A percentile compares a stretch with the other conserved stretches of the same genome.
Conservation (phyloP, 2,113 vertebrate genomes). For the Oophaga pumilio region DNA sequence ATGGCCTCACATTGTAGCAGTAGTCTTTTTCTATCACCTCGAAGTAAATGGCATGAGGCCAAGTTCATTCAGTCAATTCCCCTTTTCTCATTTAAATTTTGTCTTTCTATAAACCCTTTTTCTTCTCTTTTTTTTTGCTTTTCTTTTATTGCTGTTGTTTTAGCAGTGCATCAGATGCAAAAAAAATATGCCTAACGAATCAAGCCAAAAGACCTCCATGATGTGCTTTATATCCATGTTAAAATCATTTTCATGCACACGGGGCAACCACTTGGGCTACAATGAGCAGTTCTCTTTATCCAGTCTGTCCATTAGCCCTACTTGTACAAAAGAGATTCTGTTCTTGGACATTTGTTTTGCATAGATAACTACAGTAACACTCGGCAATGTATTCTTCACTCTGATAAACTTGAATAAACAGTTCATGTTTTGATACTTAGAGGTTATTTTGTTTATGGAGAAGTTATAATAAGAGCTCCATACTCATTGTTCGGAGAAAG, state of each 20-base stretch:
- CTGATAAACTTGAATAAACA: neutral
- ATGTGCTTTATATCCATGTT: slow-evolving; percentile 7
- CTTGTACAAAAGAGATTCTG: slow-evolving; percentile 10
- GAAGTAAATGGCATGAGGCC: slow-evolving; percentile 17
- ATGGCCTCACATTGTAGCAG: slow-evolving; percentile 15
- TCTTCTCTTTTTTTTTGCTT: slow-evolving; percentile 8
- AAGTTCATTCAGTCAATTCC: slow-evolving; percentile 21
- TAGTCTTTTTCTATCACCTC: slow-evolving; percentile 18
- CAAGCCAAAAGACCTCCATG: slow-evolving; percentile 14
- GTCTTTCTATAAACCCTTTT: neutral
- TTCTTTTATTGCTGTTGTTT: neutral
- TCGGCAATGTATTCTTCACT: neutral
- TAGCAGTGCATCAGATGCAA: slow-evolving; percentile 20
- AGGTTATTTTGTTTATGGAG: neutral
- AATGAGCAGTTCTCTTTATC: neutral
- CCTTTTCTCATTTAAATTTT: slow-evolving; percentile 21
- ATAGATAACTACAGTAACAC: slow-evolving; percentile 18
- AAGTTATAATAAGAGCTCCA: neutral
- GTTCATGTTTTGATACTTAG: neutral
- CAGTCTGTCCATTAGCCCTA: neutral
- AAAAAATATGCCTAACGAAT: slow-evolving; percentile 25
- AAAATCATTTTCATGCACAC: slow-evolving; percentile 9
- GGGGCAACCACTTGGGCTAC: slow-evolving; percentile 3
- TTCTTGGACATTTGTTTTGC: slow-evolving; percentile 9
- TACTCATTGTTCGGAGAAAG: neutral